phyloP scores from a whole-genome alignment of 2,797 vertebrate species.

The Leptoclinus maculatus region DNA sequence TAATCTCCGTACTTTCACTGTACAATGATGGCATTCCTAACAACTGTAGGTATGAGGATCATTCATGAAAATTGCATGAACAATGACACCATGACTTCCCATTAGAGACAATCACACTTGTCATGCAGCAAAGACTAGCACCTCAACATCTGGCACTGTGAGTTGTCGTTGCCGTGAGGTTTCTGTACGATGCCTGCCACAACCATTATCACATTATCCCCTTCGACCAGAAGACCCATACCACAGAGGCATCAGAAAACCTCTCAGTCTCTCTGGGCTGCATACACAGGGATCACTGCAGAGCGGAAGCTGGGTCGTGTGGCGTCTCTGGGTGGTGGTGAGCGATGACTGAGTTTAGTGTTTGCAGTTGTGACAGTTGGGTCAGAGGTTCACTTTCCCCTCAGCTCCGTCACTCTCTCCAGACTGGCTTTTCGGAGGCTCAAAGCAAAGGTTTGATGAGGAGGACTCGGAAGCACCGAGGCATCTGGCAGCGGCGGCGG shows the following conservation, averaged over 20 bases:
- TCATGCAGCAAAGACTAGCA: slow-evolving; percentile 2
- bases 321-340: slow-evolving; percentile 27
- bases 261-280: slow-evolving; percentile 7
- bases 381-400: slow-evolving; percentile 71
- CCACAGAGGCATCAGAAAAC: slow-evolving; percentile 42
- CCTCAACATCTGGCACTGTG: background rate
- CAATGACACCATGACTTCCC: background rate
- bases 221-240: slow-evolving; percentile 26
- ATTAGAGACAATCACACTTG: background rate
- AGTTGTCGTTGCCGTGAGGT: background rate
- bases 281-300: slow-evolving; percentile 36
- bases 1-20: slow-evolving; percentile 59
- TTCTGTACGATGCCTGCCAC: slow-evolving; percentile 2
- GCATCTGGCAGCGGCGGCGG: slow-evolving; percentile 68
- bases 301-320: slow-evolving; percentile 34
- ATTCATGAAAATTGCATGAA: slow-evolving; percentile 10
- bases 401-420: slow-evolving; percentile 49
- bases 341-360: slow-evolving; percentile 70
- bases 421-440: slow-evolving; percentile 57
- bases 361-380: slow-evolving; percentile 72
- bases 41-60: slow-evolving; percentile 10
- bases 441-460: slow-evolving; percentile 71
- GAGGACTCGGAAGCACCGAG: slow-evolving; percentile 70
- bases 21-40: slow-evolving; percentile 14
- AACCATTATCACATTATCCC: slow-evolving; percentile 45